These are phyloP conservation scores for Coremacera marginata DNA, from an alignment of 2,888 invertebrate species.

Conservation along the genomic window DNA sequence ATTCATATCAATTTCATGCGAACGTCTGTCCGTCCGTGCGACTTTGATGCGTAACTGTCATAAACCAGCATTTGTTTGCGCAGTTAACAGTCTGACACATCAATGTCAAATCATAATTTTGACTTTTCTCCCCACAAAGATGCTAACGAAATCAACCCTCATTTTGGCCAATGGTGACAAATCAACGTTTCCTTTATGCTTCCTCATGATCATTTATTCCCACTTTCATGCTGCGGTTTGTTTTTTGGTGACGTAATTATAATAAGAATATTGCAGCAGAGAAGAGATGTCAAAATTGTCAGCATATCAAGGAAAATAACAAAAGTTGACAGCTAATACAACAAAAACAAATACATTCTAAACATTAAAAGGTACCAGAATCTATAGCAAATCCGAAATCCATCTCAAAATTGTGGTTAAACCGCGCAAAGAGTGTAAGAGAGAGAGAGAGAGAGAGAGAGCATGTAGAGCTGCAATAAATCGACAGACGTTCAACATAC, in stretches of 20 bases:
- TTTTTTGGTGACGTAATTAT: constrained; percentile 21
- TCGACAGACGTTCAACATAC: constrained; percentile 35
- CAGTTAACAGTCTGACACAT: constrained; percentile 66
- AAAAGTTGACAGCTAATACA: constrained; percentile 64
- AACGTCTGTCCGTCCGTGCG: not conserved
- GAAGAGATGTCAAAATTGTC: constrained; percentile 57
- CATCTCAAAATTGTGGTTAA: not conserved
- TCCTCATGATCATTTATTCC: constrained; percentile 30
- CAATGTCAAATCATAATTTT: constrained; percentile 62
- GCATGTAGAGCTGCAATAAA: not conserved
- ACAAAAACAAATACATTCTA: constrained; percentile 58
- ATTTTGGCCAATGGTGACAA: constrained; percentile 17
- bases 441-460: too few species aligned
- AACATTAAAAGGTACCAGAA: not conserved
- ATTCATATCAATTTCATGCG: constrained; percentile 13
- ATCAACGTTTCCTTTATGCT: not conserved
- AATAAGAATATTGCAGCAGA: constrained; percentile 14
- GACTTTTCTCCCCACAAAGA: not conserved
- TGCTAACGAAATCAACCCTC: constrained; percentile 3
- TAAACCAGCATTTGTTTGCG: constrained; percentile 48
- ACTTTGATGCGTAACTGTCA: constrained; percentile 47
- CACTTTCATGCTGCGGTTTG: constrained; percentile 17
- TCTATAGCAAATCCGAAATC: not conserved
- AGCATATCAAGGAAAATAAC: constrained; percentile 54
- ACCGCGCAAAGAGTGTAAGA: not conserved